A percentile compares a stretch with the other conserved stretches of the same genome.
These are phyloP conservation scores for Ruditapes philippinarum DNA, from an alignment of 1,140 invertebrate genomes.

Conservation along the genomic window DNA sequence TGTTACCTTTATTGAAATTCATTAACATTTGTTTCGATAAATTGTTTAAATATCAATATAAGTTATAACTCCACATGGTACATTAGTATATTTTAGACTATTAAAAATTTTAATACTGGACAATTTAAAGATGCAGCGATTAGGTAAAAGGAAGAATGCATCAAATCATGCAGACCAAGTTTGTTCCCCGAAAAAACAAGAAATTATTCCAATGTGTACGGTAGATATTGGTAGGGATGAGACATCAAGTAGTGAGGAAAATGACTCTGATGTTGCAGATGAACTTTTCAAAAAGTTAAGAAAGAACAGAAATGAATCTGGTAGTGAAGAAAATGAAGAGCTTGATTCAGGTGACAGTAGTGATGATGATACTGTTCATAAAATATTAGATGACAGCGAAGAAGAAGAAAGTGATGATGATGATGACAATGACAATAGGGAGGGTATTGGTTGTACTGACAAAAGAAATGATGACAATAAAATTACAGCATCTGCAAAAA, in stretches of 20 bases:
- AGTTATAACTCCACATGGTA: too few relatives aligned
- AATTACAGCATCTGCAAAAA: background rate
- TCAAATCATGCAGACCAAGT: background rate
- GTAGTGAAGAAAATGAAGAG: background rate
- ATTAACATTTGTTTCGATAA: too few relatives aligned
- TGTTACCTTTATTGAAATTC: too few relatives aligned
- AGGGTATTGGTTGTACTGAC: background rate
- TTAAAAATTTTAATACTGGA: too few relatives aligned
- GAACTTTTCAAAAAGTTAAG: too few relatives aligned
- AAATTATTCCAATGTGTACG: too few relatives aligned
- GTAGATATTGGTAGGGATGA: background rate
- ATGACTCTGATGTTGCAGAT: background rate
- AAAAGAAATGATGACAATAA: background rate
- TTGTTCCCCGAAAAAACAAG: background rate
- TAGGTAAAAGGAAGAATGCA: too few relatives aligned
- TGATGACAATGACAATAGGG: slow-evolving; percentile 7
- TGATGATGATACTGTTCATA: background rate
- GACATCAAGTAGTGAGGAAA: background rate
- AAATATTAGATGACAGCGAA: background rate
- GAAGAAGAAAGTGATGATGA: background rate
- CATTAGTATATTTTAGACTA: too few relatives aligned
- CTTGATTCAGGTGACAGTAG: background rate
- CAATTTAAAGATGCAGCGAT: too few relatives aligned
- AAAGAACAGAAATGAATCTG: background rate
- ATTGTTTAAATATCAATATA: too few relatives aligned